Evolutionary conservation across 64 coral and sea anemone species (phyloP).

Genomic region (Hydrozoanthus tunicans): DNA sequence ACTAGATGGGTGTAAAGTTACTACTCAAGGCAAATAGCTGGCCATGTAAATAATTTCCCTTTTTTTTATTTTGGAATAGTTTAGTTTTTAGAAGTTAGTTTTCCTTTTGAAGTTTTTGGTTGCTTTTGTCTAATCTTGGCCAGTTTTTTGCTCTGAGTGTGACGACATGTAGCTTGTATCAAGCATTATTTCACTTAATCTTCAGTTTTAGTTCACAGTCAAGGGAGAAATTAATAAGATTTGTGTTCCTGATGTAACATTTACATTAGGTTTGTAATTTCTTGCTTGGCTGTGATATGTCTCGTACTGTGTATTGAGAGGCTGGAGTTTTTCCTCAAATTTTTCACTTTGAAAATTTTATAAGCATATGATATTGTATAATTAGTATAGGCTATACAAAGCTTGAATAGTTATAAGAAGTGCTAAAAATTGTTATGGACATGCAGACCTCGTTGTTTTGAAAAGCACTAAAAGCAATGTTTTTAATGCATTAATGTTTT

Average conservation of each 20-base stretch:
- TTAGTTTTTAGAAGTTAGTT: slow-evolving; percentile 53
- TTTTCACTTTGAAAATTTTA: slow-evolving; percentile 25
- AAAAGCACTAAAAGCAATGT: too few relatives aligned
- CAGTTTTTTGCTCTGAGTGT: slow-evolving; percentile 68
- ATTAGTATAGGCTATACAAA: not conserved
- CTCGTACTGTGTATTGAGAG: slow-evolving; percentile 33
- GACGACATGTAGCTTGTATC: slow-evolving; percentile 81
- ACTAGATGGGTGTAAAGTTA: slow-evolving; percentile 19
- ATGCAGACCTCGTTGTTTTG: too few relatives aligned
- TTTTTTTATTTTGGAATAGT: not conserved
- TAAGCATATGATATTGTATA: not conserved
- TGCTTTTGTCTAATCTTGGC: slow-evolving; percentile 58
- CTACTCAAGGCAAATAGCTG: slow-evolving; percentile 36
- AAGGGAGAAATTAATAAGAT: not conserved
- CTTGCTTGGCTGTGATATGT: not conserved
- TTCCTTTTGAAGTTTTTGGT: slow-evolving; percentile 43
- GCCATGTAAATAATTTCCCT: slow-evolving; percentile 20
- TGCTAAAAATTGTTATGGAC: not conserved
- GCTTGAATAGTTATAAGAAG: not conserved
- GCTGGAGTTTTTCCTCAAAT: not conserved
- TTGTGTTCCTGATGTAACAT: not conserved
- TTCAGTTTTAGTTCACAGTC: slow-evolving; percentile 36
- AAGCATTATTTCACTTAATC: slow-evolving; percentile 68
- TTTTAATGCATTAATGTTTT: too few relatives aligned
- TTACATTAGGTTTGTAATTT: not conserved